Percentiles rank a stretch among this genome's conserved stretches.
Conservation (phyloP, 1,140 invertebrate genomes). For the Temnothorax nylanderi region DNA sequence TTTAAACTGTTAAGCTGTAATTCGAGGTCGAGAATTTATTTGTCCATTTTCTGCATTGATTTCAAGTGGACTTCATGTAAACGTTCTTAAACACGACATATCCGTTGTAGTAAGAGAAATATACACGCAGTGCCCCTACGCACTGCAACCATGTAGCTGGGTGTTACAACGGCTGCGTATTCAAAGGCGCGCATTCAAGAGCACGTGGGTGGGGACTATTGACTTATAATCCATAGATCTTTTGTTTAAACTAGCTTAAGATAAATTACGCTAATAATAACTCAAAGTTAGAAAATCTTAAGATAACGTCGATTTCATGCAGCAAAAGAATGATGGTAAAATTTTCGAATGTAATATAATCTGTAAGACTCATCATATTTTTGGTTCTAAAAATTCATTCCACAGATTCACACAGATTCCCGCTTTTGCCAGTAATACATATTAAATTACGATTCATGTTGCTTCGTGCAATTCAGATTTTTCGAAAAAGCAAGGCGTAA, state of each 20-base stretch:
- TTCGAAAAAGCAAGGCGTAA: background rate
- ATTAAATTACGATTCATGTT: background rate
- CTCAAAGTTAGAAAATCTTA: background rate
- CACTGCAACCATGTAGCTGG: constrained; percentile 49
- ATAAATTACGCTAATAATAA: background rate
- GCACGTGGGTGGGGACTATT: background rate
- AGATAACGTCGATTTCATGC: background rate
- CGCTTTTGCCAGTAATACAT: background rate
- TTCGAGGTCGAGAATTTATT: background rate
- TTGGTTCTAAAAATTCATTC: background rate
- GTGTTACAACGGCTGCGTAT: constrained; percentile 22
- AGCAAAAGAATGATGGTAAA: background rate
- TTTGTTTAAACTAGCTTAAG: background rate
- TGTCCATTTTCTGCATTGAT: background rate
- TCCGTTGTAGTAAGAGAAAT: background rate
- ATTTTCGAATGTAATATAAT: background rate
- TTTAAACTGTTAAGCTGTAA: background rate
- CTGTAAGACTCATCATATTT: background rate
- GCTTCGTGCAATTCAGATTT: background rate
- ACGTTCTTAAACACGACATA: background rate
- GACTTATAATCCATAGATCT: background rate
- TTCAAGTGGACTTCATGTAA: background rate
- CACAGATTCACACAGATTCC: background rate
- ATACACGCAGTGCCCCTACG: constrained; percentile 50
- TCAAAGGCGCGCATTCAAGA: constrained; percentile 15